Evolutionary conservation across 1,140 invertebrate species (phyloP).

Genomic region (Anoplolepis gracilipes): DNA sequence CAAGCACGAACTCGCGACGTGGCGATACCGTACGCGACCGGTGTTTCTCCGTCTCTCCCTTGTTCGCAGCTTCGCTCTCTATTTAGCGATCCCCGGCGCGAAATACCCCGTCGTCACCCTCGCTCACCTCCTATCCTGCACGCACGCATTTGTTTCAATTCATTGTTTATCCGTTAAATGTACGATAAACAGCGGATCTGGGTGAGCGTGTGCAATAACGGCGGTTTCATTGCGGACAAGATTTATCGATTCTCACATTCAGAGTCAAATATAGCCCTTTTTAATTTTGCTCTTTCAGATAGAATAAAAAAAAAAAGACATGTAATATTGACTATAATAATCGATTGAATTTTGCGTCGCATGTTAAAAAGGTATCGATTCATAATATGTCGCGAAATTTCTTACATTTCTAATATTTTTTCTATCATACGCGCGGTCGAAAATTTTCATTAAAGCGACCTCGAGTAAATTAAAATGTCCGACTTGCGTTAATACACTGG

Average conservation of each 20-base stretch:
- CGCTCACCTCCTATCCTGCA: neutral
- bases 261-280: conserved; percentile 37
- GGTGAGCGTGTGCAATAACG: conserved; percentile 66
- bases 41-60: conserved; percentile 1
- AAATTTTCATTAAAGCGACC: conserved; percentile 9
- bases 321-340: neutral
- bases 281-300: neutral
- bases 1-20: conserved; percentile 78
- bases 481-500: conserved; percentile 11
- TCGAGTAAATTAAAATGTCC: conserved; percentile 31
- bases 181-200: conserved; percentile 79
- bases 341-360: neutral
- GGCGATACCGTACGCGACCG: conserved; percentile 57
- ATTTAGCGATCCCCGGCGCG: neutral
- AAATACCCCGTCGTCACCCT: neutral
- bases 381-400: neutral
- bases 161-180: conserved; percentile 81
- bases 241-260: conserved; percentile 56
- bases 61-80: neutral
- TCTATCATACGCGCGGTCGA: neutral
- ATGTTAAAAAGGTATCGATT: neutral
- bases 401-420: conserved; percentile 16
- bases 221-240: conserved; percentile 67
- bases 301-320: conserved; percentile 4
- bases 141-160: conserved; percentile 71